Base-by-base conservation (phyloP, 2,888 invertebrate genomes). In the Temnothorax ravouxi region DNA sequence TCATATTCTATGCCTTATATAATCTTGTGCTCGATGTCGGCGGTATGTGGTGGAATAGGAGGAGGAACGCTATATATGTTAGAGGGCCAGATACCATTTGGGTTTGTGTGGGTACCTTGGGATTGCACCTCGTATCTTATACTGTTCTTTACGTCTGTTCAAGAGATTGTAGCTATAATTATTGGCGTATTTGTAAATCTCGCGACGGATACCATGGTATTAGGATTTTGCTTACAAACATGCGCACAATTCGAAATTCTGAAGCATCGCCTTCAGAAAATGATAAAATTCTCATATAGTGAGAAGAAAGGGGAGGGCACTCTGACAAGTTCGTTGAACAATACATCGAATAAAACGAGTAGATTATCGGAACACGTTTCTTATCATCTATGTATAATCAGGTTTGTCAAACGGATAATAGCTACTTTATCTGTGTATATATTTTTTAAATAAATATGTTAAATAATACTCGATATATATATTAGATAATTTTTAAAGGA, bases 171-270 rank as follows among this genome's bases (percentile, higher is more conserved):
- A 18, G 6, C 21, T 50, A 0, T 64, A 9, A 0, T 25, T 13
- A 0, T 64, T 3, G 25, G 6, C 6, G 41, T 25, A 3, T 1
- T 84, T 25, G 79, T 89, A 0, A 91, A 89, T 52, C 71, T 88
- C 0, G 89, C 84, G 0, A 90, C 88, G 38, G 91, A 92, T 61
- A 91, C 91, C 3, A 54, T 91, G 8, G 85, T 92, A 3, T 87
- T 88, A 1, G 86, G 87, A 18, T 79, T 89, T 4, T 56, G 87
- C 18, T 50, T 89, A 15, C 87, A 89, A 64, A 87, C 85, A 41
- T 92, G 92, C 61, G 83, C 90, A 5, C 90, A 90, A 62, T 83
- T 92, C n/a, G 89, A 91, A 54, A 87, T 92, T 8, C 79, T 92
- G 6, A 89, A 88, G 64, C 29, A 81, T 61, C 86, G 89, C 2